Percentiles rank a stretch among this genome's conserved stretches.
Conservation (phyloP, 2,113 vertebrate species). For the Microcebus lehilahytsara region DNA sequence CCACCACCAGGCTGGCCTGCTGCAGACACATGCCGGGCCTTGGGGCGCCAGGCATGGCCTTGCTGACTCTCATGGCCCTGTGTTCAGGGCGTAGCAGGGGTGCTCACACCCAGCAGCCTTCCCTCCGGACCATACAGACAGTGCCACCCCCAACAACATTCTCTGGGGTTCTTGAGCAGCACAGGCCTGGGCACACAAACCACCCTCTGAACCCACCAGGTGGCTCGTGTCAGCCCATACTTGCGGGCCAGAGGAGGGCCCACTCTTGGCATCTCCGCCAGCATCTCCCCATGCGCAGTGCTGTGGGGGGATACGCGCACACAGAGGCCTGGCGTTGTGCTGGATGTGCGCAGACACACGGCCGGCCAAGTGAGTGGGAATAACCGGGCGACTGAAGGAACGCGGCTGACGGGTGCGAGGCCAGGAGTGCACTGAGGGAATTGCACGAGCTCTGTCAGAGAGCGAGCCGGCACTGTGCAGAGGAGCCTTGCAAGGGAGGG, state of each 20-base stretch:
- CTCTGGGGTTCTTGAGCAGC: too few relatives aligned
- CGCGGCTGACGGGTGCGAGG: accelerated
- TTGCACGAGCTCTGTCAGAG: too few relatives aligned
- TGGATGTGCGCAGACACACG: too few relatives aligned
- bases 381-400: too few relatives aligned
- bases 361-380: too few relatives aligned
- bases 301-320: neutral
- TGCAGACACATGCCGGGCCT: neutral
- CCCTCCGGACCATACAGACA: neutral
- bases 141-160: too few relatives aligned
- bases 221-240: neutral
- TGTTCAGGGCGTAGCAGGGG: neutral
- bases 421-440: accelerated
- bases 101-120: neutral
- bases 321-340: neutral
- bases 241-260: neutral
- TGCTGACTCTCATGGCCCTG: neutral
- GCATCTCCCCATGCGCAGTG: neutral
- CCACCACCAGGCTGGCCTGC: neutral
- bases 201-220: neutral
- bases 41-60: neutral
- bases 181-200: neutral
- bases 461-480: neutral
- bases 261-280: neutral
- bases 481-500: neutral